Evolutionary conservation across 2,888 invertebrate species (phyloP).

Genomic region (Andrena marginata): DNA sequence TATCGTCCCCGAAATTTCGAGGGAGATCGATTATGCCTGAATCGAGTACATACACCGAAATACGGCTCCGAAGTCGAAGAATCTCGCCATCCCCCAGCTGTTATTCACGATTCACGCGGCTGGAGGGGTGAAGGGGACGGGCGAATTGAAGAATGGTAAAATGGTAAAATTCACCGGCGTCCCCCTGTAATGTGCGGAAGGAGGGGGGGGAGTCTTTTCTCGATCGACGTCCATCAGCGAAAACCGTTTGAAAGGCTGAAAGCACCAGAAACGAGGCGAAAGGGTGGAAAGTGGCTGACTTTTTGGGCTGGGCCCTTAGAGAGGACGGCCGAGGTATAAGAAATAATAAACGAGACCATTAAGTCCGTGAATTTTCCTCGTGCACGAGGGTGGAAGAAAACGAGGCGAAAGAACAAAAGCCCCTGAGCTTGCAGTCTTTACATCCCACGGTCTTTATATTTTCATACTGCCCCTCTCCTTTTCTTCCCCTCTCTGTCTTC

Average conservation of each 20-base stretch:
- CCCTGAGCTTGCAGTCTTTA: slow-evolving; percentile 75
- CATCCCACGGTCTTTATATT: slow-evolving; percentile 73
- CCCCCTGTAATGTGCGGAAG: slow-evolving; percentile 1
- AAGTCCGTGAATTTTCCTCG: slow-evolving; percentile 79
- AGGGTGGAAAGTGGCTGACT: slow-evolving; percentile 70
- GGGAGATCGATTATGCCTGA: not conserved
- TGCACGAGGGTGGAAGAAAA: slow-evolving; percentile 72
- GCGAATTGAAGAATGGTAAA: not conserved
- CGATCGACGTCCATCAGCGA: slow-evolving; percentile 59
- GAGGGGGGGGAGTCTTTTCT: slow-evolving; percentile 17
- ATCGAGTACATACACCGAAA: not conserved
- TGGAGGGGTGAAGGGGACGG: not conserved
- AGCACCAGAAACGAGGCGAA: slow-evolving; percentile 60
- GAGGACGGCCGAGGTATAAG: slow-evolving; percentile 78
- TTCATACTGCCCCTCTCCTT: slow-evolving; percentile 61
- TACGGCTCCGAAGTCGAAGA: not conserved
- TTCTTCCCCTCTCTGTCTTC: slow-evolving; percentile 7
- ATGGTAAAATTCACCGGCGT: slow-evolving; percentile 36
- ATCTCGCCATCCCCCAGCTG: not conserved
- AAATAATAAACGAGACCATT: slow-evolving; percentile 84
- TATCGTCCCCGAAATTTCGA: not conserved
- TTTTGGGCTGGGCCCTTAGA: slow-evolving; percentile 73
- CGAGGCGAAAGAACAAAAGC: slow-evolving; percentile 74
- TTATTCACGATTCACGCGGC: not conserved
- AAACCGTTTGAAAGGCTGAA: slow-evolving; percentile 56